A percentile compares a stretch with the other conserved stretches of the same genome.
Conservation (phyloP, 2,113 vertebrate genomes). For the Uria aalge region DNA sequence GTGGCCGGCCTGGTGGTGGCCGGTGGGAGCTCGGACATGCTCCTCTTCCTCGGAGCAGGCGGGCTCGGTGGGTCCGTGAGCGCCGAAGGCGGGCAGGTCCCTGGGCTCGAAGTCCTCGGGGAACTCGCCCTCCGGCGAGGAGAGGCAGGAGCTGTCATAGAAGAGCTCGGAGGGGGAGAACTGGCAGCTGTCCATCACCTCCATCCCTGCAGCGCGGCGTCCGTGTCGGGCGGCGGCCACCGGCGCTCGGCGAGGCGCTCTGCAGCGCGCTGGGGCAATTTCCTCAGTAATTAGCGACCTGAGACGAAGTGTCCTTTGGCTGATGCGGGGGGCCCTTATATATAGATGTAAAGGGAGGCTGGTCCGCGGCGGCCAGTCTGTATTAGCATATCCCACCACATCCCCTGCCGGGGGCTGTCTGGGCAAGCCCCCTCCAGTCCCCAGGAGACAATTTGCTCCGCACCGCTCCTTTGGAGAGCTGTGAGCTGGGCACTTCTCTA, state of each 20-base stretch:
- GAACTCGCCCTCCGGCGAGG: conserved; percentile 86
- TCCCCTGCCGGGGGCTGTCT: conserved; percentile 65
- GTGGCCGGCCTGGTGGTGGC: conserved; percentile 91
- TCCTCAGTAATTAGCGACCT: conserved; percentile 62
- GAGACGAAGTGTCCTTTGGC: conserved; percentile 75
- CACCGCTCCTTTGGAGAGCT: conserved; percentile 9
- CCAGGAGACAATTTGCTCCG: conserved; percentile 55
- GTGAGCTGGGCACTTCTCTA: not conserved
- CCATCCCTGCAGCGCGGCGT: conserved; percentile 71
- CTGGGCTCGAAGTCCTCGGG: conserved; percentile 74
- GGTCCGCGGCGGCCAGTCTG: conserved; percentile 80
- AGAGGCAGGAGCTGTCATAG: conserved; percentile 85
- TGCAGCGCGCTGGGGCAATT: not conserved
- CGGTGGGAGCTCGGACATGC: conserved; percentile 86
- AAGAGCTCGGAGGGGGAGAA: conserved; percentile 89
- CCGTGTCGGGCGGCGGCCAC: not conserved
- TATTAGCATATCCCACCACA: conserved; percentile 90
- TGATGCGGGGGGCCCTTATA: conserved; percentile 82
- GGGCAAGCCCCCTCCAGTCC: conserved; percentile 52
- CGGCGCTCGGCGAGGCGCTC: not conserved
- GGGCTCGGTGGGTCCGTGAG: conserved; percentile 48
- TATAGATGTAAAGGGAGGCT: conserved; percentile 78
- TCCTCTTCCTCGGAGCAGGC: conserved; percentile 87
- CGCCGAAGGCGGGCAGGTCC: conserved; percentile 58
- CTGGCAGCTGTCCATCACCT: conserved; percentile 79